Evolutionary conservation across 2,797 vertebrate species (phyloP).

Genomic region (Rhynchonycteris naso): DNA sequence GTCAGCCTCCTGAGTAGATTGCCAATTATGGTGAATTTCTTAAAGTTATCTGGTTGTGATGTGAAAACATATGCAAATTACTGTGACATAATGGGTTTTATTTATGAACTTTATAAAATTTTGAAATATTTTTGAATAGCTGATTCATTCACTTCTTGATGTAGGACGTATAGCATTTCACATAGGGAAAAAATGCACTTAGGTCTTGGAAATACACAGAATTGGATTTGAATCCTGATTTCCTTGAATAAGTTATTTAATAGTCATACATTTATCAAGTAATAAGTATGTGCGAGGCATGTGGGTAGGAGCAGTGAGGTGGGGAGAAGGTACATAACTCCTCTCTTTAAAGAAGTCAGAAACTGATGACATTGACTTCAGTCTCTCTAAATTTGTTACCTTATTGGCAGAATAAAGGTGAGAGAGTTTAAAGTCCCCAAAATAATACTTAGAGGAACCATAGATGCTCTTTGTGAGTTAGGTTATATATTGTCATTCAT

Average conservation of each 20-base stretch:
- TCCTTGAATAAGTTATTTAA: constrained; percentile 30
- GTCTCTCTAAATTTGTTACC: background rate
- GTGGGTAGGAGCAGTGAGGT: background rate
- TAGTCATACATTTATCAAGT: constrained; percentile 16
- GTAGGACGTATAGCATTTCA: background rate
- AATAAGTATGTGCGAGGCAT: background rate
- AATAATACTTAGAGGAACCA: constrained; percentile 19
- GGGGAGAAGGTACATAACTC: background rate
- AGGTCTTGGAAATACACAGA: constrained; percentile 5
- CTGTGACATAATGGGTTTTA: background rate
- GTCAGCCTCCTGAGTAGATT: background rate
- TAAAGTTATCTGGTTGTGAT: constrained; percentile 51
- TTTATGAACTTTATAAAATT: constrained; percentile 17
- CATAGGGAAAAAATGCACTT: background rate
- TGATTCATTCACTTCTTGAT: constrained; percentile 43
- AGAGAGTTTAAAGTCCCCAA: constrained; percentile 29
- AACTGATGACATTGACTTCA: background rate
- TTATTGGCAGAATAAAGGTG: constrained; percentile 29
- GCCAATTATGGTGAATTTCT: background rate
- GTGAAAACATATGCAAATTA: constrained; percentile 10
- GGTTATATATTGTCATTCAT: constrained; percentile 34
- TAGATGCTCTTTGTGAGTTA: background rate
- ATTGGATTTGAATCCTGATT: constrained; percentile 8
- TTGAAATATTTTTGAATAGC: constrained; percentile 40
- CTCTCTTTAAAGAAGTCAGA: constrained; percentile 43